phyloP scores from a whole-genome alignment of 2,888 invertebrate species.

The Geophilus truncorum region DNA sequence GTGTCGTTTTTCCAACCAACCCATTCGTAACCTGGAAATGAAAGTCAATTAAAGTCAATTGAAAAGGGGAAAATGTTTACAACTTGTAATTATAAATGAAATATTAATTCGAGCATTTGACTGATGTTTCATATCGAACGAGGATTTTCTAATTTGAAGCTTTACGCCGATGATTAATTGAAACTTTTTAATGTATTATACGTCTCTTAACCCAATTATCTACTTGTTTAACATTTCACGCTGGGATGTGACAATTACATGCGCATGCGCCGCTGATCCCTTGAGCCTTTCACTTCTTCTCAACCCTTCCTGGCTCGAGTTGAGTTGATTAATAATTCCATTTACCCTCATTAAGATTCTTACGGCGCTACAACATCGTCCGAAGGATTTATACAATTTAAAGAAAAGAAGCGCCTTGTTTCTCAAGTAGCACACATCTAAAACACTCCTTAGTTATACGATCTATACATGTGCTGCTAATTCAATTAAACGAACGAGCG shows the following conservation, averaged over 20 bases:
- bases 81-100: no score
- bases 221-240: constrained; percentile 21
- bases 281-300: constrained; percentile 21
- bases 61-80: not conserved
- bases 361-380: not conserved
- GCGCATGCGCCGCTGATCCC: constrained; percentile 12
- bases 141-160: no score
- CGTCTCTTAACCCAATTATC: constrained; percentile 2
- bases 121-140: no score
- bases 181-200: constrained; percentile 3
- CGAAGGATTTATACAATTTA: not conserved
- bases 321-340: constrained; percentile 21
- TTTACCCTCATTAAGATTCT: constrained; percentile 13
- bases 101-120: no score
- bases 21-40: constrained; percentile 66
- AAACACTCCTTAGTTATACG: no score
- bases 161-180: not conserved
- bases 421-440: not conserved
- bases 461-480: not conserved
- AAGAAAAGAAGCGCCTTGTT: not conserved
- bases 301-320: not conserved
- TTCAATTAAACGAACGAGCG: constrained; percentile 2
- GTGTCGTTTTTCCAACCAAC: constrained; percentile 85
- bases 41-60: not conserved
- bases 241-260: constrained; percentile 7